Base-by-base conservation (phyloP, 1,140 invertebrate species). In the Samia ricini region DNA sequence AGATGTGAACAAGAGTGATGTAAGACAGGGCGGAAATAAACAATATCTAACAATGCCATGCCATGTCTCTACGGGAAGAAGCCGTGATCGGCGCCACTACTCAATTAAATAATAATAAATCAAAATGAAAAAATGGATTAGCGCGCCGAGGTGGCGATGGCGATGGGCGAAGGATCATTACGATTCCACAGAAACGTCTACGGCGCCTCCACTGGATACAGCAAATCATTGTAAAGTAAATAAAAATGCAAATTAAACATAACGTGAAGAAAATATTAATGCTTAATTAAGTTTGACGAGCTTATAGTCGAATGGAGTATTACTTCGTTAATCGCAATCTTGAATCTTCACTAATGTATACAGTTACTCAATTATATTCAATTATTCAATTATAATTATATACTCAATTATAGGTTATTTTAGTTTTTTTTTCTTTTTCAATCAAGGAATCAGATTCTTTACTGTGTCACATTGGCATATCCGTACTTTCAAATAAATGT, bases 221-320 rank as follows among this genome's bases (percentile, higher is more conserved):
- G 85, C 85, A 83, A 85, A 73, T 74, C 60, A 78, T 60, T 79
- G 62, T 21, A 56, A 76, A 79, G 62, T 20, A 79, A 89, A 81
- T 68, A 68, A 88, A 80, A 81, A 73, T 64, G 85, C 84, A 88
- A 88, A 86, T 76, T 55, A 85, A 81, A 79, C 63, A 58, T 81
- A 86, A 88, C 69, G 76, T 77, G 83, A 77, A 81, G 54, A 58
- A 63, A 18, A 1, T 42, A 15, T 42, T 42, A 8, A 42, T 42
- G 7, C 8, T 42, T 42, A 8, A 29, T 42, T 42, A 8, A 29
- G 26, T 29, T 10, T 29, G 6, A 29, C 26, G 6, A 29, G 10
- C 26, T 29, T 29, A 8, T n/a, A n/a, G n/a, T n/a, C n/a, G n/a
- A n/a, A 29, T 29, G 6, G 10, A 5, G n/a, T 12, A 42, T 42